These are phyloP conservation scores for Agrilus biguttatus DNA, from an alignment of 2,888 invertebrate genomes.

Conservation along the genomic window DNA sequence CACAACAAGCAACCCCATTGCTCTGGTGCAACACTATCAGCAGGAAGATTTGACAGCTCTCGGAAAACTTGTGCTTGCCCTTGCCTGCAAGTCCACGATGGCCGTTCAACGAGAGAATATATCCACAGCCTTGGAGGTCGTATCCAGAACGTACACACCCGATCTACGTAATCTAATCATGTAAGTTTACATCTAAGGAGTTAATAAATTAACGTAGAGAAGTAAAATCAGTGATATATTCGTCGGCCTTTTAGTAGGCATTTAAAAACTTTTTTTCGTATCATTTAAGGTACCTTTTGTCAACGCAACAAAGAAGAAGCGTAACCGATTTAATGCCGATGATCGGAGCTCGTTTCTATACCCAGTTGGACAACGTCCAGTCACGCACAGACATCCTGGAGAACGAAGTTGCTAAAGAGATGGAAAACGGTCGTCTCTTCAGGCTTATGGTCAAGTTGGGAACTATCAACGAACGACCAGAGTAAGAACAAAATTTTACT, in stretches of 20 bases:
- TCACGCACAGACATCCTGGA: conserved; percentile 79
- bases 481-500: conserved; percentile 41
- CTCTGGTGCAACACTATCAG: conserved; percentile 55
- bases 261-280: not conserved
- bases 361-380: conserved; percentile 83
- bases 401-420: conserved; percentile 79
- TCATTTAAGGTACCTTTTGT: conserved; percentile 54
- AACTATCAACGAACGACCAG: conserved; percentile 90
- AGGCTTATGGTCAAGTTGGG: conserved; percentile 83
- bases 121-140: conserved; percentile 74
- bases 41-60: conserved; percentile 87
- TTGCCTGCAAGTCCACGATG: conserved; percentile 85
- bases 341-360: conserved; percentile 96
- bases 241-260: not conserved
- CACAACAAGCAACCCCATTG: conserved; percentile 41
- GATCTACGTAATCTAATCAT: conserved; percentile 90
- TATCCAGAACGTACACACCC: conserved; percentile 78
- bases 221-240: too few relatives aligned
- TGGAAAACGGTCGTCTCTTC: conserved; percentile 89
- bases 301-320: conserved; percentile 51
- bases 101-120: conserved; percentile 80
- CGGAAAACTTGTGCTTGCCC: conserved; percentile 78
- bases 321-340: conserved; percentile 98
- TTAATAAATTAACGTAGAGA: too few relatives aligned
- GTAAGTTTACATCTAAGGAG: conserved; percentile 37